phyloP scores from a whole-genome alignment of 2,797 vertebrate genomes.

The Galaxias olidus region DNA sequence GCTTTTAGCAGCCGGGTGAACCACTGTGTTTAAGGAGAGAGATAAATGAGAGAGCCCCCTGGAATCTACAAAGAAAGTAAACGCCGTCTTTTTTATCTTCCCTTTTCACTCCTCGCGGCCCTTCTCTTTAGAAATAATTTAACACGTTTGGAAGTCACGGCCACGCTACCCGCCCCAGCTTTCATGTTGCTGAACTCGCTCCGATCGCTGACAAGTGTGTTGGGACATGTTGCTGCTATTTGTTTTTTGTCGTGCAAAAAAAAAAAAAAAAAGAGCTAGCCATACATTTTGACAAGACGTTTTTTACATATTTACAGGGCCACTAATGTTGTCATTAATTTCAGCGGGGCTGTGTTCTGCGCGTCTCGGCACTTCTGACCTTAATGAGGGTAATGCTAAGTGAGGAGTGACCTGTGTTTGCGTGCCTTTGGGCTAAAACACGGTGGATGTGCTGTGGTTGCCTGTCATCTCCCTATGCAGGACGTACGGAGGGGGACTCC shows the following conservation, averaged over 20 bases:
- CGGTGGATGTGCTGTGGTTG: slow-evolving; percentile 61
- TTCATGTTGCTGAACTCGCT: slow-evolving; percentile 25
- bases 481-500: slow-evolving; percentile 43
- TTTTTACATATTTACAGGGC: slow-evolving; percentile 51
- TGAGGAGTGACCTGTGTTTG: slow-evolving; percentile 60
- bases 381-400: slow-evolving; percentile 52
- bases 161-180: neutral
- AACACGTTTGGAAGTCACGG: slow-evolving; percentile 42
- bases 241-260: slow-evolving; percentile 37
- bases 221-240: slow-evolving; percentile 21
- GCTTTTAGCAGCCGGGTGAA: slow-evolving; percentile 74
- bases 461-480: slow-evolving; percentile 53
- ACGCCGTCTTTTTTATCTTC: slow-evolving; percentile 67
- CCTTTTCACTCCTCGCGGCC: slow-evolving; percentile 40
- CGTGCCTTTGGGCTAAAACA: slow-evolving; percentile 60
- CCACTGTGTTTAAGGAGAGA: slow-evolving; percentile 76
- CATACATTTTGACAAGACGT: slow-evolving; percentile 51
- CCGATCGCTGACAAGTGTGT: slow-evolving; percentile 29
- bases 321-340: slow-evolving; percentile 54
- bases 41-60: slow-evolving; percentile 77
- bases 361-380: slow-evolving; percentile 59
- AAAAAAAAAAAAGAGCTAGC: slow-evolving; percentile 8
- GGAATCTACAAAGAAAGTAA: slow-evolving; percentile 76
- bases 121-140: slow-evolving; percentile 56
- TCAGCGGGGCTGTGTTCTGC: slow-evolving; percentile 48